Evolutionary conservation across 2,888 invertebrate species (phyloP).

Genomic region (Drosophila helvetica): DNA sequence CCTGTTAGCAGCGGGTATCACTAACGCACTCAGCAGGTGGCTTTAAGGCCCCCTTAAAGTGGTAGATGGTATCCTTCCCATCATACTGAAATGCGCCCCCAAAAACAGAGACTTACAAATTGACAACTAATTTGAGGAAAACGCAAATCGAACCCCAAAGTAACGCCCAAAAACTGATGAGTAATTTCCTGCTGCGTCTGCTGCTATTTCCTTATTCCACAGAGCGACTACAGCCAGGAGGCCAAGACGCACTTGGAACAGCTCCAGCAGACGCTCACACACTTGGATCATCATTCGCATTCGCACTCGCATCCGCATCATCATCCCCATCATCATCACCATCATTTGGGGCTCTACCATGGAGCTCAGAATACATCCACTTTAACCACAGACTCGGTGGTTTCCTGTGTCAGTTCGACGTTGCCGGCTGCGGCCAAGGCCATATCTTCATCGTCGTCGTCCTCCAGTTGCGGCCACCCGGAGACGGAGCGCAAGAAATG

Average conservation of each 20-base stretch:
- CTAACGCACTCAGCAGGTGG: slow-evolving; percentile 69
- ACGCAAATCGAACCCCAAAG: slow-evolving; percentile 22
- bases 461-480: slow-evolving; percentile 61
- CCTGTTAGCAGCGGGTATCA: slow-evolving; percentile 52
- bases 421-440: slow-evolving; percentile 66
- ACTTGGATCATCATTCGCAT: slow-evolving; percentile 69
- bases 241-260: slow-evolving; percentile 76
- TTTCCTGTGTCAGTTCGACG: slow-evolving; percentile 77
- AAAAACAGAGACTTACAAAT: slow-evolving; percentile 43
- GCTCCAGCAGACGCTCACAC: slow-evolving; percentile 71
- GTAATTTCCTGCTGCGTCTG: slow-evolving; percentile 82
- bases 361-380: slow-evolving; percentile 68
- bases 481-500: slow-evolving; percentile 78
- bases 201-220: slow-evolving; percentile 79
- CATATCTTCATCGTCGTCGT: slow-evolving; percentile 62
- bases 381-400: slow-evolving; percentile 76
- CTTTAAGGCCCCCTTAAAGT: slow-evolving; percentile 65
- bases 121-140: slow-evolving; percentile 65
- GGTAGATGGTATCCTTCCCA: too few species aligned
- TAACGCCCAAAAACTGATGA: slow-evolving; percentile 60
- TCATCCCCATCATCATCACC: slow-evolving; percentile 54
- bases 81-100: slow-evolving; percentile 15
- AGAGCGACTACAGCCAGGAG: slow-evolving; percentile 70
- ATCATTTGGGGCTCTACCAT: slow-evolving; percentile 69
- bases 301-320: slow-evolving; percentile 50